These are phyloP conservation scores for Syngnathoides biaculeatus DNA, from an alignment of 2,113 vertebrate species.

Conservation along the genomic window DNA sequence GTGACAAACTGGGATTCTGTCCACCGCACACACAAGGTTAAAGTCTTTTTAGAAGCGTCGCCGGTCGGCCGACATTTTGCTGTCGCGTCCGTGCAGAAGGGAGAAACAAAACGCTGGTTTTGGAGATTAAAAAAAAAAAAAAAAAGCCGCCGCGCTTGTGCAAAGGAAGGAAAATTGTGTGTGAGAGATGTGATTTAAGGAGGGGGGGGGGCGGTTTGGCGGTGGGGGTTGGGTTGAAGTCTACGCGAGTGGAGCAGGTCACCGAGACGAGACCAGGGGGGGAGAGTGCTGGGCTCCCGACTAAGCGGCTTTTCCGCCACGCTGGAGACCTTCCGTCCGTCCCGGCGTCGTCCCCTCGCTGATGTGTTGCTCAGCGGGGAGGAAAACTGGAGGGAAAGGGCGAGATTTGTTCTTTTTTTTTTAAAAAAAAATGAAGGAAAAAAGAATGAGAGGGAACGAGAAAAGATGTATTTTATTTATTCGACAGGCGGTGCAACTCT, in stretches of 20 bases:
- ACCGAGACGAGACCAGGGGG: conserved; percentile 50
- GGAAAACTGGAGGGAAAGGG: not conserved
- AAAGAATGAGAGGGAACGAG: too few relatives aligned
- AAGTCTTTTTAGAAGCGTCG: not conserved
- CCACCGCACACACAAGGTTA: conserved; percentile 9
- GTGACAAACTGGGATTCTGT: conserved; percentile 32
- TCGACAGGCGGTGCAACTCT: too few relatives aligned
- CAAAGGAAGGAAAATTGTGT: conserved; percentile 26
- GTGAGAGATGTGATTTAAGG: conserved; percentile 8
- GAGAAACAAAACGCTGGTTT: conserved; percentile 52
- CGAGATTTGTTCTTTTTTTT: conserved; percentile 1
- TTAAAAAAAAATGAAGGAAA: not conserved
- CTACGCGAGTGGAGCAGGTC: conserved; percentile 51
- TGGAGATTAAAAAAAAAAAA: too few relatives aligned
- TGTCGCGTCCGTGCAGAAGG: conserved; percentile 3
- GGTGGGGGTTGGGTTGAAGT: conserved; percentile 41
- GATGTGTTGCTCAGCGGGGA: not conserved
- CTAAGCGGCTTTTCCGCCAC: conserved; percentile 56
- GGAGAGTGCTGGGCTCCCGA: conserved; percentile 30
- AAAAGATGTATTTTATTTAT: too few relatives aligned
- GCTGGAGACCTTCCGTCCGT: conserved; percentile 49
- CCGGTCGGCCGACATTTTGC: conserved; percentile 19
- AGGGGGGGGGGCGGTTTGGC: conserved; percentile 23
- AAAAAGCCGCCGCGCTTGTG: conserved; percentile 34
- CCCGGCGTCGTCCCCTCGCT: conserved; percentile 2